Evolutionary conservation across 2,113 vertebrate species (phyloP), one percentile per base, ranked within the genome.

Genomic region (Nycticryphes semicollaris): DNA sequence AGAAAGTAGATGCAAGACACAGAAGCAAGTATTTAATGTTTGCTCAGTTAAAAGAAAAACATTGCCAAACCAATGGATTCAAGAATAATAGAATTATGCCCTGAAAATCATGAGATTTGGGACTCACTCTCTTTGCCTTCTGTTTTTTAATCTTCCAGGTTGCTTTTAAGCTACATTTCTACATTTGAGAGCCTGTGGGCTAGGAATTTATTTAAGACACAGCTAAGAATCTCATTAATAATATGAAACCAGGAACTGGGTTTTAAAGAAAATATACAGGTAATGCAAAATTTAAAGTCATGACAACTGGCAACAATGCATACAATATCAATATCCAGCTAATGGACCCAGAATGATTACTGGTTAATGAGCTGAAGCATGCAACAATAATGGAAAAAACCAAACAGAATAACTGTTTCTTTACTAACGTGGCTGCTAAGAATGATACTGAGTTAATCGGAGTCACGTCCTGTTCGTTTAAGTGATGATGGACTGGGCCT

Each of bases 201-300:
- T 82, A 91, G 14, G 59, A 91, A 96, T 87, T 90, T 95, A 70
- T 89, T 87, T 89, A 87, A 93, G 74, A 57, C 39, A 60, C 39
- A 78, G 51, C 39, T 67, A 88, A 90, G 92, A 91, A 92, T 72
- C 60, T 87, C 73, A 87, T 96, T 96, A 96, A 72, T 60, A 78
- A 87, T 10, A 41, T 7, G 50, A 92, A 75, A 47, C 6, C 69
- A 94, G 43, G 45, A 95, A 78, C 0, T 72, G 28, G 5, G 9
- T 37, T 93, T 93, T 79, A 62, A 95, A 87, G 75, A 39, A 94
- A 93, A 89, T 45, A 45, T n/a, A 83, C 43, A 96, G 86, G 91
- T 90, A 92, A 72, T 18, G 54, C 74, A 87, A 93, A 84, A 91
- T 75, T 63, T 78, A 7, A 90, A 92, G 74, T 89, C 48, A 50